phyloP scores from a whole-genome alignment of 2,888 invertebrate species.

The Lithodes maja region DNA sequence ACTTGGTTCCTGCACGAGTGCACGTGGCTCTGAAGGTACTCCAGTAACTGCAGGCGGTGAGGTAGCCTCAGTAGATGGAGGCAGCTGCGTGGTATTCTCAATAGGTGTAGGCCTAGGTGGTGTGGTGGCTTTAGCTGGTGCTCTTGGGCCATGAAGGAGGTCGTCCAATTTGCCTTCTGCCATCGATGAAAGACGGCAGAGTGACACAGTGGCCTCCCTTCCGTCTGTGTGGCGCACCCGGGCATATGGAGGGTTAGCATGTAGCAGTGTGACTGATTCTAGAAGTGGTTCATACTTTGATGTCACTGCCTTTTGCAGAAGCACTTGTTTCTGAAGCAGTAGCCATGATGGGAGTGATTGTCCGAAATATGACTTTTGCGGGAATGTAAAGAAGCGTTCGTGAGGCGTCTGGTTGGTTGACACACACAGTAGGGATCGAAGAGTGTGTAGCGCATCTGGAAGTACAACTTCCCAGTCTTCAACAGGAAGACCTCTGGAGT shows the following conservation, averaged over 20 bases:
- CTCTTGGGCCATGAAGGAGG: not conserved
- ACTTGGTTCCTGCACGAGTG: not conserved
- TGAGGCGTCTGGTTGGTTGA: constrained; percentile 44
- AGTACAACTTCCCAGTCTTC: constrained; percentile 37
- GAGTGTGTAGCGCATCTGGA: constrained; percentile 8
- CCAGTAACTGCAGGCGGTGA: not conserved
- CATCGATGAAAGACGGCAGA: not conserved
- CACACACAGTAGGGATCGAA: constrained; percentile 37
- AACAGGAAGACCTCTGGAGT: not conserved
- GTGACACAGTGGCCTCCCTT: constrained; percentile 23
- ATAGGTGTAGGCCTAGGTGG: too few species aligned
- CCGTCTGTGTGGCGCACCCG: not conserved
- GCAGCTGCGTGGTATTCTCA: too few species aligned
- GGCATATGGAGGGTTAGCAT: constrained; percentile 21
- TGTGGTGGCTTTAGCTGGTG: not conserved
- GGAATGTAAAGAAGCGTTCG: constrained; percentile 36
- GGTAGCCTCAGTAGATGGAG: not conserved
- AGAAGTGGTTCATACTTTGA: not conserved
- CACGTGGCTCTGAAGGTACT: not conserved
- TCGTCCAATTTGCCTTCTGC: not conserved
- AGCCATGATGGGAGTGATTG: constrained; percentile 43
- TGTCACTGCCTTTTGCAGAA: constrained; percentile 5
- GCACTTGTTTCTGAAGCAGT: not conserved
- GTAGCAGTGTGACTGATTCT: constrained; percentile 14
- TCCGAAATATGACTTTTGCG: not conserved